Evolutionary conservation across 2,797 vertebrate genomes (phyloP).

Genomic region (Sebastiscus tertius): DNA sequence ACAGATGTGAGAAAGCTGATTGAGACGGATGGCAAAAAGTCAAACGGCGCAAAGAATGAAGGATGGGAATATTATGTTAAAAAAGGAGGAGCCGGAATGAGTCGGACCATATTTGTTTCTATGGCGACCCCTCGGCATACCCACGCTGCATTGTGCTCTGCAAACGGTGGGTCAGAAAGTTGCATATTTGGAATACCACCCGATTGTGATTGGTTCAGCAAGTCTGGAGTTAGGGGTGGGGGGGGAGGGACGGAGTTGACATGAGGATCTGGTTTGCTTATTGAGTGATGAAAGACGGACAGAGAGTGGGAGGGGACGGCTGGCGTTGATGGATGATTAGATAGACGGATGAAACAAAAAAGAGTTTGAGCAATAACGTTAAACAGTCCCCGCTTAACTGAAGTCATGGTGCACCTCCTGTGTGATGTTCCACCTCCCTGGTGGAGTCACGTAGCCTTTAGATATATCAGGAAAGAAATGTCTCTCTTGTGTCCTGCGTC

Average conservation of each 20-base stretch:
- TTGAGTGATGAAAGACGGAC: constrained; percentile 77
- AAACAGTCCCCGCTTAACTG: constrained; percentile 43
- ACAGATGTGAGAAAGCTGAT: constrained; percentile 54
- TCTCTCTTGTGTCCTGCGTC: constrained; percentile 30
- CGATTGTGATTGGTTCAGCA: constrained; percentile 72
- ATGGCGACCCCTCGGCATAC: constrained; percentile 51
- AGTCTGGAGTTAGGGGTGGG: constrained; percentile 3
- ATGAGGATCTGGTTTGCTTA: constrained; percentile 79
- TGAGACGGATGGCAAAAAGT: constrained; percentile 75
- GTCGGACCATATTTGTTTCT: constrained; percentile 65
- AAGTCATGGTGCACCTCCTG: neutral
- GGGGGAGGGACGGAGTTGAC: constrained; percentile 61
- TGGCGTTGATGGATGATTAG: constrained; percentile 71
- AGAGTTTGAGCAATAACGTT: constrained; percentile 37
- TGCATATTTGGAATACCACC: constrained; percentile 80
- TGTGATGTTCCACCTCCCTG: constrained; percentile 19
- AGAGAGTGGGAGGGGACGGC: constrained; percentile 63
- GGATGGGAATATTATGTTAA: constrained; percentile 68
- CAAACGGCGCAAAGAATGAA: constrained; percentile 49
- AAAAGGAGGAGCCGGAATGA: constrained; percentile 30
- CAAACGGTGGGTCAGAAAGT: constrained; percentile 69
- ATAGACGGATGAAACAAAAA: constrained; percentile 48
- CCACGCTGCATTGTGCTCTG: constrained; percentile 58
- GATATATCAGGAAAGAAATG: constrained; percentile 25
- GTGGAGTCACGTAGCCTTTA: constrained; percentile 13